These are phyloP conservation scores for Lasioglossum leucozonium DNA, from an alignment of 2,888 invertebrate species.

Conservation along the genomic window DNA sequence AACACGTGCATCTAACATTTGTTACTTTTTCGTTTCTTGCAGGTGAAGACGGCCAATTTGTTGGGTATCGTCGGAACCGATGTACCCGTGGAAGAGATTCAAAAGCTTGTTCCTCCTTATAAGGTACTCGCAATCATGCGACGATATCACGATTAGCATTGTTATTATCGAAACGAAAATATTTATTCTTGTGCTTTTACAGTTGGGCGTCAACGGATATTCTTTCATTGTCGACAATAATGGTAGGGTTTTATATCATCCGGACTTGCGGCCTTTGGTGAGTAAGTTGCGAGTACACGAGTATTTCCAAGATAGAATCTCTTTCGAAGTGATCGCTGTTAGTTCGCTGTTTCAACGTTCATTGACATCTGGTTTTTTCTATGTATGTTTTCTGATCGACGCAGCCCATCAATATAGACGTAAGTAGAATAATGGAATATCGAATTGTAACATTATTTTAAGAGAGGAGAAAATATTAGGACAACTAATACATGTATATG, in stretches of 20 bases:
- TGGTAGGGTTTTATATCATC: constrained; percentile 98
- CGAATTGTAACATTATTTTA: background rate
- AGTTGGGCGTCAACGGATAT: constrained; percentile 98
- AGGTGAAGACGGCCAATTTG: constrained; percentile 95
- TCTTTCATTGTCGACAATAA: constrained; percentile 99
- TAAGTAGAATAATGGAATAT: constrained; percentile 69
- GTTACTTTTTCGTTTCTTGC: constrained; percentile 40
- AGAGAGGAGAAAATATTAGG: background rate
- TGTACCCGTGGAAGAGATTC: constrained; percentile 97
- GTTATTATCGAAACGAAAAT: background rate
- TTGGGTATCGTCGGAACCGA: constrained; percentile 99
- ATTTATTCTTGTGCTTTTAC: constrained; percentile 73
- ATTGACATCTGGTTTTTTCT: constrained; percentile 12
- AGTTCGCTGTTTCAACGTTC: background rate
- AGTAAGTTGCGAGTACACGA: constrained; percentile 77
- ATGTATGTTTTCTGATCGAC: background rate
- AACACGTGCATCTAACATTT: background rate
- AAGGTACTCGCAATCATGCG: constrained; percentile 87
- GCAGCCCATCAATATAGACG: constrained; percentile 82
- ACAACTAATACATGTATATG: no score
- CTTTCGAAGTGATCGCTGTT: background rate
- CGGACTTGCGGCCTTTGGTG: constrained; percentile 96
- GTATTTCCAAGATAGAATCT: background rate
- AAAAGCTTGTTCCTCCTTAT: constrained; percentile 96
- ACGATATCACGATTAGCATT: background rate